These are phyloP conservation scores for Phrynocephalus versicolor DNA, from an alignment of 2,113 vertebrate genomes.

Conservation along the genomic window DNA sequence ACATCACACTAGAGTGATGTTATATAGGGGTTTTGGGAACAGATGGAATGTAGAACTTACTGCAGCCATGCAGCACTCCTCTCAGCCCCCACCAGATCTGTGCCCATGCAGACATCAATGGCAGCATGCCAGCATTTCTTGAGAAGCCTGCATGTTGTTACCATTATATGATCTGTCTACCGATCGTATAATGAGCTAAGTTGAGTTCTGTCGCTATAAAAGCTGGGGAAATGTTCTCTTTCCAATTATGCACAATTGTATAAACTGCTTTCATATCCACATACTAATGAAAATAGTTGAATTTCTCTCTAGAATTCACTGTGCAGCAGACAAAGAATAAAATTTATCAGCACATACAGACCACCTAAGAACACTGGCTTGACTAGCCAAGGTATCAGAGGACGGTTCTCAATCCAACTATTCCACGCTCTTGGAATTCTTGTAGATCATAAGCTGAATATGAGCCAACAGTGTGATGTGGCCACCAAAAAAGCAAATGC, in stretches of 20 bases:
- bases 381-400: neutral
- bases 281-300: neutral
- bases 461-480: too few relatives aligned
- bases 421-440: too few relatives aligned
- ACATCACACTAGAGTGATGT: neutral
- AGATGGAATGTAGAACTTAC: neutral
- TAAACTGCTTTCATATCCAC: neutral
- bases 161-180: neutral
- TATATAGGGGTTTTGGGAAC: neutral
- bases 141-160: neutral
- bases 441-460: too few relatives aligned
- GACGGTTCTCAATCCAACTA: too few relatives aligned
- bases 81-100: too few relatives aligned
- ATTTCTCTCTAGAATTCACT: neutral
- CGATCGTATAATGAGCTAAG: neutral
- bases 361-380: neutral
- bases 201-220: neutral
- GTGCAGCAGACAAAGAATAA: accelerated
- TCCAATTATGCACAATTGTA: neutral
- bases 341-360: neutral
- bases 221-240: neutral
- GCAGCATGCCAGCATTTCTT: neutral
- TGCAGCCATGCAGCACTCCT: neutral
- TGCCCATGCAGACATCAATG: too few relatives aligned
- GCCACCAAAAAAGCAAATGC: too few relatives aligned